Percentiles rank a stretch among this genome's conserved stretches.
Evolutionary conservation across 2,113 vertebrate genomes (phyloP).

Genomic region (Pomatostomus ruficeps): DNA sequence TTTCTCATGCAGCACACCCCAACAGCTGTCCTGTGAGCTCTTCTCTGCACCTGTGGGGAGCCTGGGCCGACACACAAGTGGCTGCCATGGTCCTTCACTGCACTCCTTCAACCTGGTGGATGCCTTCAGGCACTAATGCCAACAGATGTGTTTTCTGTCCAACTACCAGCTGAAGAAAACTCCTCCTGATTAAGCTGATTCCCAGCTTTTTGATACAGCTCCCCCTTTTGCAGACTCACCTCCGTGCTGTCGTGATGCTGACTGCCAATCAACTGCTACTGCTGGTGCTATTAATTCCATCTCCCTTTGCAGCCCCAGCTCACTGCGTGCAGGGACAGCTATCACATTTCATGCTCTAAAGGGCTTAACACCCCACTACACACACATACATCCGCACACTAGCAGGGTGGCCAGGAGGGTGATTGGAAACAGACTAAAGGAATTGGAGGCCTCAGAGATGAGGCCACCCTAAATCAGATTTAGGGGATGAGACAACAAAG

Average conservation of each 20-base stretch:
- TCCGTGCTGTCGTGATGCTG: accelerated
- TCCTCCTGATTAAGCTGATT: background rate
- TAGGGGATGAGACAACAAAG: background rate
- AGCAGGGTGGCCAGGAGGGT: background rate
- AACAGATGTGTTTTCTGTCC: background rate
- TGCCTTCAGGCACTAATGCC: background rate
- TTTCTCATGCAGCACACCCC: background rate
- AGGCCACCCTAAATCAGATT: background rate
- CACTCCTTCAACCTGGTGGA: accelerated
- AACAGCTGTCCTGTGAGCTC: background rate
- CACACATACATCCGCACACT: background rate
- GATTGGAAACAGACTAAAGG: background rate
- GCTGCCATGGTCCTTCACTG: background rate
- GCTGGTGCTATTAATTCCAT: constrained; percentile 22
- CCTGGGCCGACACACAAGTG: accelerated
- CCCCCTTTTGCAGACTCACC: background rate
- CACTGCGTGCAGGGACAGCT: background rate
- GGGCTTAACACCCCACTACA: background rate
- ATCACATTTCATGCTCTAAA: constrained; percentile 40
- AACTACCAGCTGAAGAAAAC: background rate
- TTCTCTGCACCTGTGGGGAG: accelerated
- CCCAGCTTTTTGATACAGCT: background rate
- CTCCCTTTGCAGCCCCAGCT: background rate
- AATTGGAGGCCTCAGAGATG: background rate
- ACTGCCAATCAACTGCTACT: background rate